A percentile compares a stretch with the other conserved stretches of the same genome.
Conservation (phyloP, 2,888 invertebrate species). For the Epinotia demarniana region DNA sequence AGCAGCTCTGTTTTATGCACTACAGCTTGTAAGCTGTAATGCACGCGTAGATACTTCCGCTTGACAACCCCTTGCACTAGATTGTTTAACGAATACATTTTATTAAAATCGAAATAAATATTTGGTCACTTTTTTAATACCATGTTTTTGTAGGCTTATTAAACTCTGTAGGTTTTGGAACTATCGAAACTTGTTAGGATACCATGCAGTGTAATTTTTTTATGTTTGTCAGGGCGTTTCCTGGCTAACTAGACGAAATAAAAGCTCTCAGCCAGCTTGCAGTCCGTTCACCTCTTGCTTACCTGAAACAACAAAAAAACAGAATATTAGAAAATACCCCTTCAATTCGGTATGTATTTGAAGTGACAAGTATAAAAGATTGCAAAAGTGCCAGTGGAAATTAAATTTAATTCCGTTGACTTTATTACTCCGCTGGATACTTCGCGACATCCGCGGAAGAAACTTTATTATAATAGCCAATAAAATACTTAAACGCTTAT, state of each 20-base stretch:
- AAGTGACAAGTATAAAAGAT: conserved; percentile 8
- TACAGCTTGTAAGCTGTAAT: not conserved
- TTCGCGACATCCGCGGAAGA: conserved; percentile 36
- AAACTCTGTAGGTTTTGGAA: too few species aligned
- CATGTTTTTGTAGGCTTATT: too few species aligned
- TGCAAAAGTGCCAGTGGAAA: conserved; percentile 17
- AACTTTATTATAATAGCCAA: conserved; percentile 41
- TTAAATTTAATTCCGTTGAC: conserved; percentile 22
- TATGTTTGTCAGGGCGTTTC: too few species aligned
- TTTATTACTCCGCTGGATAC: conserved; percentile 35
- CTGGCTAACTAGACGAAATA: too few species aligned
- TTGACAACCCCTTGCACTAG: too few species aligned
- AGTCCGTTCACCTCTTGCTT: not conserved
- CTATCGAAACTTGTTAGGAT: too few species aligned
- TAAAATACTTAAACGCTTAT: conserved; percentile 36
- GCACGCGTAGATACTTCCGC: too few species aligned
- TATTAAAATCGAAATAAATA: too few species aligned
- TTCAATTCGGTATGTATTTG: not conserved
- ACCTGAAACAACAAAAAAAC: conserved; percentile 10
- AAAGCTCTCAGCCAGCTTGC: too few species aligned
- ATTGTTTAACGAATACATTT: too few species aligned
- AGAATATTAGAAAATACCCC: not conserved
- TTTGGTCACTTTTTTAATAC: too few species aligned
- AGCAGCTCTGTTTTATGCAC: not conserved
- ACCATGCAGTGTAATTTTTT: too few species aligned